phyloP scores from a whole-genome alignment of 2,113 vertebrate genomes.

The Eurypyga helias region DNA sequence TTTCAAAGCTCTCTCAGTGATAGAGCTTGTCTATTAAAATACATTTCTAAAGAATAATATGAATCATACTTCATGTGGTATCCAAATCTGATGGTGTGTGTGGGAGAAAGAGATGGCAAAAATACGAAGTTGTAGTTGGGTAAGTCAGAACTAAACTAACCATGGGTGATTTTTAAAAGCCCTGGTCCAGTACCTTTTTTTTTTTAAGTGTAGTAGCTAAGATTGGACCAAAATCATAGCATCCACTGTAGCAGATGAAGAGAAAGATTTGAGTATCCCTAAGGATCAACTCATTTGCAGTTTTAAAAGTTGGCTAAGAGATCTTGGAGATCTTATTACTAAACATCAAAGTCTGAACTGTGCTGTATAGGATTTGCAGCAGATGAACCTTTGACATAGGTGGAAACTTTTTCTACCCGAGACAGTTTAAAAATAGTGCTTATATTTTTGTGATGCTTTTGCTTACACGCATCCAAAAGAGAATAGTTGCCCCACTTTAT shows the following conservation, averaged over 20 bases:
- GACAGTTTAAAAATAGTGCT: background rate
- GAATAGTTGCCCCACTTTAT: background rate
- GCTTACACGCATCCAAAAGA: background rate
- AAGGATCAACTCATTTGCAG: background rate
- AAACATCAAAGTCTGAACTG: background rate
- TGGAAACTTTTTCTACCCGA: background rate
- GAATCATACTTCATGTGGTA: slow-evolving; percentile 34
- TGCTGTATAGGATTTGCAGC: background rate
- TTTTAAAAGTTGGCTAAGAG: background rate
- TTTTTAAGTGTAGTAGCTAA: background rate
- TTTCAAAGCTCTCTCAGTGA: slow-evolving; percentile 22
- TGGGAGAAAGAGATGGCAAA: slow-evolving; percentile 36
- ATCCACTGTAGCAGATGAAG: background rate
- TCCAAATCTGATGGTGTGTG: slow-evolving; percentile 21
- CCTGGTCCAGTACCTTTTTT: background rate
- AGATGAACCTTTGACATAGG: background rate
- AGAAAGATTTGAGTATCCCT: background rate
- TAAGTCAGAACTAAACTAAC: slow-evolving; percentile 66
- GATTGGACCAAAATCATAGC: background rate
- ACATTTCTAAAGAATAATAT: slow-evolving; percentile 54
- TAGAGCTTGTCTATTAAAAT: slow-evolving; percentile 36
- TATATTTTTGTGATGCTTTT: background rate
- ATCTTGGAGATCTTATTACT: background rate
- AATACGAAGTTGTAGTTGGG: background rate
- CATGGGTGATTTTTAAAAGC: slow-evolving; percentile 24